phyloP scores from a whole-genome alignment of 2,113 vertebrate genomes.

The Hydrolagus affinis region DNA sequence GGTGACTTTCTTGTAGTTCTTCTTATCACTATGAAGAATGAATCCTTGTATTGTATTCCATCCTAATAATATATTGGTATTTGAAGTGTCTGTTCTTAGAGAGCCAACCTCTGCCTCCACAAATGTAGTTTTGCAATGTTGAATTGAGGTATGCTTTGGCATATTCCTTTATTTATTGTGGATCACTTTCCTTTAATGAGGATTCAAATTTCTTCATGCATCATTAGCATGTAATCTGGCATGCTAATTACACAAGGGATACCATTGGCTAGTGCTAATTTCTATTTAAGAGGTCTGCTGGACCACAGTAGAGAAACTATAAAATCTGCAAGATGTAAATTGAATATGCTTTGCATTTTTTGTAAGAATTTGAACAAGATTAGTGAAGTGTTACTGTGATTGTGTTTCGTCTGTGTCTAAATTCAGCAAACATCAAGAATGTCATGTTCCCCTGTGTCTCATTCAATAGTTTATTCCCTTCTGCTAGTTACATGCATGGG shows the following conservation, averaged over 20 bases:
- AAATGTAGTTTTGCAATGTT: background rate
- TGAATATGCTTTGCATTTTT: background rate
- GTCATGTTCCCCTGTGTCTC: background rate
- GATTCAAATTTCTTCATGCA: background rate
- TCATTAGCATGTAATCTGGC: background rate
- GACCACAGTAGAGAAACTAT: background rate
- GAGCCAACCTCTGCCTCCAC: background rate
- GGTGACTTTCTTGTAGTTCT: background rate
- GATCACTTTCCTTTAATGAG: background rate
- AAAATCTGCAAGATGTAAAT: background rate
- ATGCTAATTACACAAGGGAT: background rate
- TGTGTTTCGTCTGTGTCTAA: background rate
- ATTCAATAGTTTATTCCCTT: conserved; percentile 18
- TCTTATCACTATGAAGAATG: background rate
- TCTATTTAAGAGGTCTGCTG: background rate
- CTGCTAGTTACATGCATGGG: conserved; percentile 6
- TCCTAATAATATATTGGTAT: background rate
- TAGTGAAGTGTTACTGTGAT: background rate
- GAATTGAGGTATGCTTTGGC: background rate
- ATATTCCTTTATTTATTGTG: background rate
- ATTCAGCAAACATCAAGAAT: background rate
- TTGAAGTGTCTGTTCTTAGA: background rate
- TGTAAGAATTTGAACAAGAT: background rate
- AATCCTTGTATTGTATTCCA: background rate
- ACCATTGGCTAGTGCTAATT: background rate